Base-by-base conservation (phyloP, 2,888 invertebrate genomes). In the Agrotis ipsilon region DNA sequence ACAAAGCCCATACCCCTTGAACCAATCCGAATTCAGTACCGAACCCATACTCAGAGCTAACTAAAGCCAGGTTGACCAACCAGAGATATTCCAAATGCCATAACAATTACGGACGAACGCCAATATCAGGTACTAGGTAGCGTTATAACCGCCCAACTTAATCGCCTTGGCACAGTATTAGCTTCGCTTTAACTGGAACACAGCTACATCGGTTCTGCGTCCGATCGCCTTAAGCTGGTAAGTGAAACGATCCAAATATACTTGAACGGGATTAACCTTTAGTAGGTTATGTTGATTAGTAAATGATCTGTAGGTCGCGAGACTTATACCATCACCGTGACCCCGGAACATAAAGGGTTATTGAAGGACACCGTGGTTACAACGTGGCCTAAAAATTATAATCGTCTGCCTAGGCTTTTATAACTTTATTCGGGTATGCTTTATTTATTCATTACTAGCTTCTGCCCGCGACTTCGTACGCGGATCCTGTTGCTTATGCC, bases 61-160 rank as follows among this genome's bases (percentile, higher is more conserved):
- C 39, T 60, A 66, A 19, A 51, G 45, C 11, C 49, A 48, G 21
- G 45, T 43, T 32, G 3, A 62, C 11, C 18, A 3, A 6, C 45
- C 21, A 11, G 43, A 71, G 78, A 66, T 71, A 78, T 62, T 65
- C 82, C 63, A 70, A 51, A 71, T 54, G 65, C 65, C 52, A 72
- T 78, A 82, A 78, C 79, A 78, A 78, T 78, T 82, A 72, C 19
- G 59, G 27, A 46, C 19, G 46, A 13, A 21, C 46, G 75, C 61
- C 79, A 78, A 78, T 82, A 65, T 65, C 82, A 71, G 77, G 78
- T 78, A 71, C 54, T 78, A 65, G 82, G 78, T 58, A 78, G 46
- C 60, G 73, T 60, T 63, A 82, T 63, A 24, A 39, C 52, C 16
- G 7, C 7, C 65, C 39, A 52, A 72, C 65, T 39, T 82, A 78